Percentiles rank a stretch among this genome's conserved stretches.
Conservation (phyloP, 2,797 vertebrate species). For the Chiloscyllium punctatum region DNA sequence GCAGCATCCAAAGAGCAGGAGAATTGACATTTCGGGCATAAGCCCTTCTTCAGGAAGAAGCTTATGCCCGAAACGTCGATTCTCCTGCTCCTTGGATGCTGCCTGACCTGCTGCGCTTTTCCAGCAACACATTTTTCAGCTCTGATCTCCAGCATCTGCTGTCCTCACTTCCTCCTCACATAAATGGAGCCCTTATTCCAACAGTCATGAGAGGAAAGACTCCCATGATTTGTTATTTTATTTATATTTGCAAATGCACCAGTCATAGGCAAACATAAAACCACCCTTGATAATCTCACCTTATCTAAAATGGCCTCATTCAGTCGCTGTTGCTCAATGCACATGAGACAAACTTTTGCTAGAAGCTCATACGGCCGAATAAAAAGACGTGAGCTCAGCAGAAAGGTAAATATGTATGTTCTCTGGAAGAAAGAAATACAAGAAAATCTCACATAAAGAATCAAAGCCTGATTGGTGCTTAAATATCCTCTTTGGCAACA, state of each 20-base stretch:
- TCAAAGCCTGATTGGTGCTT: slow-evolving; percentile 43
- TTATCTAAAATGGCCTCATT: slow-evolving; percentile 73
- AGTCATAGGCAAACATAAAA: not conserved
- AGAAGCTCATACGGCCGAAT: slow-evolving; percentile 82
- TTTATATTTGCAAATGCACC: not conserved
- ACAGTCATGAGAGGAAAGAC: not conserved
- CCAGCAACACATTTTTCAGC: no score
- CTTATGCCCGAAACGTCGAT: no score
- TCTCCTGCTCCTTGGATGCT: no score
- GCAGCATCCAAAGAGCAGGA: no score
- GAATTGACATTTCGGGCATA: no score
- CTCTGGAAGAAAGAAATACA: slow-evolving; percentile 59
- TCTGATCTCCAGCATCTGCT: no score
- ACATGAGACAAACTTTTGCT: slow-evolving; percentile 81
- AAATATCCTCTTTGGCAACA: slow-evolving; percentile 40
- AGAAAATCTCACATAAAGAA: slow-evolving; percentile 40
- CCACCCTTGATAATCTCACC: slow-evolving; percentile 54
- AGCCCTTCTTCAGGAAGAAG: no score
- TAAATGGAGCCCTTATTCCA: not conserved
- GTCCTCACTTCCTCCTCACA: no score
- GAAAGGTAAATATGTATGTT: slow-evolving; percentile 89
- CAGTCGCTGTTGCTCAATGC: slow-evolving; percentile 73
- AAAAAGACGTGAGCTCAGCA: slow-evolving; percentile 87
- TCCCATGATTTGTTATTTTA: not conserved
- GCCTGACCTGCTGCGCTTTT: no score